Evolutionary conservation across 2,113 vertebrate genomes (phyloP).

Genomic region (Perca schrenkii): DNA sequence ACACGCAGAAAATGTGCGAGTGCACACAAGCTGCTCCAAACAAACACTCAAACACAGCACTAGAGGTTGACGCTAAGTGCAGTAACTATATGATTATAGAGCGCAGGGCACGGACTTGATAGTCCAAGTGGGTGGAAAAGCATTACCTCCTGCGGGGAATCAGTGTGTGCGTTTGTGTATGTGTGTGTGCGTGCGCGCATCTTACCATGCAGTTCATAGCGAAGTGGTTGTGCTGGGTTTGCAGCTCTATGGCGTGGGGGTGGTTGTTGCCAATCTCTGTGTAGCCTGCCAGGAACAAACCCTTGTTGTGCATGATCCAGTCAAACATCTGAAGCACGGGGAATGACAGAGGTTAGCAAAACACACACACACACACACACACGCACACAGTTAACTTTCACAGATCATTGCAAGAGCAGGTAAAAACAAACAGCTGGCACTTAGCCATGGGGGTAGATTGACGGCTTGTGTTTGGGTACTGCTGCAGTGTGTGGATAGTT

Average conservation of each 20-base stretch:
- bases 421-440: constrained; percentile 52
- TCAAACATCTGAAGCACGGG: constrained; percentile 93
- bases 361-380: constrained; percentile 26
- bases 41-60: constrained; percentile 57
- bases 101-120: constrained; percentile 14
- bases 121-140: constrained; percentile 55
- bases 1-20: constrained; percentile 32
- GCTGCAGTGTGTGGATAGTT: constrained; percentile 46
- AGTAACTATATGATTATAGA: constrained; percentile 55
- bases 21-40: constrained; percentile 53
- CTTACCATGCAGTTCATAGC: constrained; percentile 99
- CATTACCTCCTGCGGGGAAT: constrained; percentile 39
- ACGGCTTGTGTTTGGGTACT: constrained; percentile 33
- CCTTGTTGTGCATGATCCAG: constrained; percentile 99
- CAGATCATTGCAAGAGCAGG: constrained; percentile 15
- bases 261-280: constrained; percentile 99
- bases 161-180: not conserved
- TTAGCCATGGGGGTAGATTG: constrained; percentile 16
- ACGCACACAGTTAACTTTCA: constrained; percentile 15
- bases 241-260: constrained; percentile 95
- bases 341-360: constrained; percentile 4
- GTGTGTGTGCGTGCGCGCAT: constrained; percentile 5
- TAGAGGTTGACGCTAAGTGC: constrained; percentile 47
- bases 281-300: constrained; percentile 98
- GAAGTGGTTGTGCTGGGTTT: constrained; percentile 99